Conservation (phyloP, 1,140 invertebrate genomes). For the Aphelenchoides besseyi region DNA sequence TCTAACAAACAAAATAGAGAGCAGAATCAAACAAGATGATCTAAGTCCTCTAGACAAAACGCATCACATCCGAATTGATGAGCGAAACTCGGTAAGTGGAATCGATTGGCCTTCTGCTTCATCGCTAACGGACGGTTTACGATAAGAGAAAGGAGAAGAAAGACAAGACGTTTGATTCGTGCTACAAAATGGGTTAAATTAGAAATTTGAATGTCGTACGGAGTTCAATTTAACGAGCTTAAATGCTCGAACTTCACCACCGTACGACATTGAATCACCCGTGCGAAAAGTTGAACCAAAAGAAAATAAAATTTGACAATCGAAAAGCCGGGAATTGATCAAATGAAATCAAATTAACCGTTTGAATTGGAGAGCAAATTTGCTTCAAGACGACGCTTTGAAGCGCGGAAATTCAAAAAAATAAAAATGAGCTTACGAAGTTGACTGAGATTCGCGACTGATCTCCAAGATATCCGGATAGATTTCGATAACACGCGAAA, state of each 20-base stretch:
- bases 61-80: neutral
- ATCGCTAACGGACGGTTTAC: neutral
- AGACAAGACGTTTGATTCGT: neutral
- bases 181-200: neutral
- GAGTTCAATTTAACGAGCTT: too few relatives aligned
- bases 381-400: too few relatives aligned
- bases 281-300: slow-evolving; percentile 2
- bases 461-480: slow-evolving; percentile 50
- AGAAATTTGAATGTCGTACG: neutral
- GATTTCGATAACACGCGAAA: slow-evolving; percentile 39
- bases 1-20: neutral
- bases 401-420: neutral
- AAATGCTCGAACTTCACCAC: too few relatives aligned
- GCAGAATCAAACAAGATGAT: neutral
- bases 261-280: slow-evolving; percentile 1
- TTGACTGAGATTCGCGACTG: slow-evolving; percentile 12
- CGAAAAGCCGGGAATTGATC: too few relatives aligned
- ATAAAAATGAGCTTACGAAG: neutral
- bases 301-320: neutral
- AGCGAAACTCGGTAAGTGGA: neutral
- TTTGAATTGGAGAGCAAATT: too few relatives aligned
- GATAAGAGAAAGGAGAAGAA: neutral
- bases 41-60: neutral
- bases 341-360: too few relatives aligned
- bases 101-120: neutral